Base-by-base conservation (phyloP, 1,140 invertebrate genomes). In the Armadillidium nasatum region DNA sequence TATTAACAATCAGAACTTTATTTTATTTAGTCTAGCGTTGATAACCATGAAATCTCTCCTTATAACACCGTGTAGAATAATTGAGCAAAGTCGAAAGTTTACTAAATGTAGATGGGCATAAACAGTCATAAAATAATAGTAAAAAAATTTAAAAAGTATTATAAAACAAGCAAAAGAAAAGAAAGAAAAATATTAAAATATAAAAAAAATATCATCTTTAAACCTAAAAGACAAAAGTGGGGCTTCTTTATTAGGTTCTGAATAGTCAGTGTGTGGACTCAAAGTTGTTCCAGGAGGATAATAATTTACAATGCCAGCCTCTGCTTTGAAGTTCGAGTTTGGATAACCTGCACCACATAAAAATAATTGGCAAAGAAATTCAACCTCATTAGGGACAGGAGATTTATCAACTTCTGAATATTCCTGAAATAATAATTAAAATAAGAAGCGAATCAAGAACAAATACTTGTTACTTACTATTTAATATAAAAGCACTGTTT, bases 251-350 rank as follows among this genome's bases (percentile, higher is more conserved):
- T 95, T 91, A 4, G 89, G 84, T 86, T 98, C 96, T 0, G 95
- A 97, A 83, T 94, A 91, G 86, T 98, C 96, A 0, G 91, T 93
- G 83, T 98, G 96, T 0, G 93, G 93, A 46, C 92, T 91, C 43
- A 97, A 85, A 44, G 92, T 95, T 0, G 94, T 96, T 82, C 94
- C 91, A 86, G 94, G 88, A 79, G 94, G 92, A 83, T 98, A 98
- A 84, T 92, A 97, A 86, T 98, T 98, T 0, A 97, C 88, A 81
- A 98, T 97, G 0, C 92, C 94, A 70, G 96, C 95, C 86, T 98
- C 90, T 0, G 94, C 90, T 72, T 84, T 87, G 83, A 92, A 96
- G 67, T 88, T 82, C 3, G 50, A 13, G 19, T 60, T 1, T 2
- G 74, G 60, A 82, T 89, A 93, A 4, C 89, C 89, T 69, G 93